A percentile compares a stretch with the other conserved stretches of the same genome.
These are phyloP conservation scores for Seriola rivoliana DNA, from an alignment of 2,113 vertebrate species.

Conservation along the genomic window DNA sequence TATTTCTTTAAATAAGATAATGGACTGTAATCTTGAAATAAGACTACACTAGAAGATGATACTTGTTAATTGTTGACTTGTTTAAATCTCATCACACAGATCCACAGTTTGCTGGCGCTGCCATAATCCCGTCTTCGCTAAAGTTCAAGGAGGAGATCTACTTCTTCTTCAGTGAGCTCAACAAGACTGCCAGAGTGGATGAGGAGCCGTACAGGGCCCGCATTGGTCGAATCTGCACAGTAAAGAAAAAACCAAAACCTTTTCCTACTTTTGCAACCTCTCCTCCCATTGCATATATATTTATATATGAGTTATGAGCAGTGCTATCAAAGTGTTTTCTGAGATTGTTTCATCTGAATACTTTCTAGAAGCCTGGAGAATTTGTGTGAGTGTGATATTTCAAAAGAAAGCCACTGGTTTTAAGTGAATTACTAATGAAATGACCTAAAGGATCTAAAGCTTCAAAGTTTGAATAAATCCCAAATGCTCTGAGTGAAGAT, in stretches of 20 bases:
- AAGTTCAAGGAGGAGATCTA: conserved; percentile 86
- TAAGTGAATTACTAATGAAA: background rate
- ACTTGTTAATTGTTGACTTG: background rate
- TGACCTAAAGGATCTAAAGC: background rate
- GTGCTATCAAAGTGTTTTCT: background rate
- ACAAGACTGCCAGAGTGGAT: conserved; percentile 82
- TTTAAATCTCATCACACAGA: conserved; percentile 66
- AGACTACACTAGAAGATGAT: background rate
- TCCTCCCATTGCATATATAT: background rate
- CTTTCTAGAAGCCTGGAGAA: background rate
- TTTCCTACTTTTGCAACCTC: background rate
- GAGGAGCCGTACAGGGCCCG: conserved; percentile 85
- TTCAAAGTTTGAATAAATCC: background rate
- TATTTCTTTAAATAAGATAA: background rate
- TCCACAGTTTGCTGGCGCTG: conserved; percentile 86
- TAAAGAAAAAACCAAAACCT: conserved; percentile 44
- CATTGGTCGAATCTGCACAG: conserved; percentile 87
- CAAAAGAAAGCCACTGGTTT: background rate
- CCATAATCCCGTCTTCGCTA: conserved; percentile 76
- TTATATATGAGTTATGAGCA: background rate
- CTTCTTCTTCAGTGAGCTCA: conserved; percentile 88
- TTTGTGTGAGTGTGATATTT: background rate
- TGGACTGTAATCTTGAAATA: background rate
- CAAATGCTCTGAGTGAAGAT: background rate
- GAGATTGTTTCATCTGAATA: background rate